Base-by-base conservation (phyloP, 2,888 invertebrate species). In the Dryobota labecula region DNA sequence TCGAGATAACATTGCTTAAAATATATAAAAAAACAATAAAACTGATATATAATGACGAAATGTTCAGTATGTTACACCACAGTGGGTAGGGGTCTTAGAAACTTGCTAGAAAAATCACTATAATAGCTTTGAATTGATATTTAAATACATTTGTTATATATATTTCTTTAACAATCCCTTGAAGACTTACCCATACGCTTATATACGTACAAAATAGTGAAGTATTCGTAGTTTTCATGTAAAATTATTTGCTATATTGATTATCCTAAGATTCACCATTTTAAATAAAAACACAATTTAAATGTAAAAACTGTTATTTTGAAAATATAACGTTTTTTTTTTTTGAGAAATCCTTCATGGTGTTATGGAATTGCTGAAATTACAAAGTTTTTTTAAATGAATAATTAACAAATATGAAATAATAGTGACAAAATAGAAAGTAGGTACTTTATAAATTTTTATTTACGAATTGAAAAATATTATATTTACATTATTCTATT, bases 161-260 rank as follows among this genome's bases (percentile, higher is more conserved):
- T 76, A 77, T 88, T 80, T 78, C 64, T 83, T 83, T 83, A 67
- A 75, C 63, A 72, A 79, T 76, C 82, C 85, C 86, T 86, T 81
- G 76, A 86, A 89, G 85, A 84, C 78, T 86, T 87, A 88, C 86
- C 79, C 87, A 92, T 93, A 92, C 93, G 93, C 93, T 93, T 93
- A 91, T 83, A 89, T 87, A 88, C 89, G 92, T 93, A 93, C 92
- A 93, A 93, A 91, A 86, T 88, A 90, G 87, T 82, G 27, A 82
- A 78, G 71, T 76, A 79, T 83, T 83, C 65, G 84, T 81, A 85
- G 82, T 71, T 72, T 78, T 79, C 78, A 76, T 86, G 72, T 83
- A 64, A 76, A 78, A 76, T 85, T 80, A 58, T 84, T 87, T 81
- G 80, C 76, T 84, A 88, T 86, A 85, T 84, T 61, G 74, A 78